Conservation (phyloP, 1,140 invertebrate genomes). For the Cyclargus thomasi region DNA sequence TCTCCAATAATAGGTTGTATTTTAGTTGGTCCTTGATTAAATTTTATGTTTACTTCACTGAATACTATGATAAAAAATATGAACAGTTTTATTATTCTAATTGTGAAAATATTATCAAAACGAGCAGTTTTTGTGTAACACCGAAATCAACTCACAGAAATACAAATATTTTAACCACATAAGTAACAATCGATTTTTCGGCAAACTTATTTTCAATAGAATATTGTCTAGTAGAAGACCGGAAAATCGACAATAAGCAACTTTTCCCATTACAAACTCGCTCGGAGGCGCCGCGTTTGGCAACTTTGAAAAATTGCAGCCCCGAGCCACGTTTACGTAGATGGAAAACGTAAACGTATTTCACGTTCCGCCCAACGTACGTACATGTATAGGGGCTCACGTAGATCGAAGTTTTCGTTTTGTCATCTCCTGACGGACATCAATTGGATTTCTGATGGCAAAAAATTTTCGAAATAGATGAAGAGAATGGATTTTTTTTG, state of each 20-base stretch:
- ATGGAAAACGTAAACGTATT: constrained; percentile 1
- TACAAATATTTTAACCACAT: too few relatives aligned
- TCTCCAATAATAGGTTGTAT: too few relatives aligned
- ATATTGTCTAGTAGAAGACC: neutral
- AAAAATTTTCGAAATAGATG: neutral
- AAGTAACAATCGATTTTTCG: neutral
- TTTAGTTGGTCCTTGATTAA: too few relatives aligned
- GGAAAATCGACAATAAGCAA: neutral
- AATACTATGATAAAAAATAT: too few relatives aligned
- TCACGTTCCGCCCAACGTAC: neutral
- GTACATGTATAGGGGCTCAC: neutral
- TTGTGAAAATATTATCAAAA: too few relatives aligned
- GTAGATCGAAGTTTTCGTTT: neutral
- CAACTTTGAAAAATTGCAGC: neutral
- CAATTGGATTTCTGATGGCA: neutral
- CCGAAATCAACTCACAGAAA: too few relatives aligned
- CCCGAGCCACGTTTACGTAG: neutral
- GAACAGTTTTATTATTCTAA: too few relatives aligned
- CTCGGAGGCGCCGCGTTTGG: neutral
- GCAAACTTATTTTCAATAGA: neutral
- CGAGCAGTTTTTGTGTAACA: too few relatives aligned
- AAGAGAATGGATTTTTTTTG: too few relatives aligned
- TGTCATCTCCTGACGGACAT: neutral
- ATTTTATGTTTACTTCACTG: too few relatives aligned
- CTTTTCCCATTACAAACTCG: neutral